Evolutionary conservation across 2,888 invertebrate genomes (phyloP).

Genomic region (Cyclophora punctaria): DNA sequence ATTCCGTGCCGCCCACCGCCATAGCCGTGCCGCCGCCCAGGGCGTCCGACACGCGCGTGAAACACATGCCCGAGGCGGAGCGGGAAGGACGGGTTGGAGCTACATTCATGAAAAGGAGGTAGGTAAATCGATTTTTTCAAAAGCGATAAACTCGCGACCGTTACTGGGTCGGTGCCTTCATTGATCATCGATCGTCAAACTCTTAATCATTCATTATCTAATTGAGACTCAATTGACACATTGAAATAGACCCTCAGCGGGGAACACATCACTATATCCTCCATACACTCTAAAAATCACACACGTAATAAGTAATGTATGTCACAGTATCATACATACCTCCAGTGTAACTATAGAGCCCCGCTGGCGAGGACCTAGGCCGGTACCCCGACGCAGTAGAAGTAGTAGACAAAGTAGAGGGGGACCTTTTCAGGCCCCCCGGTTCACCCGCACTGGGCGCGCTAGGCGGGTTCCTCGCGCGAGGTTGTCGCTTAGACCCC

Average conservation of each 20-base stretch:
- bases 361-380: constrained; percentile 85
- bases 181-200: too few species aligned
- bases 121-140: too few species aligned
- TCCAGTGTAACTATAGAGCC: constrained; percentile 84
- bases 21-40: constrained; percentile 77
- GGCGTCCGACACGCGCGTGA: constrained; percentile 76
- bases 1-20: constrained; percentile 74
- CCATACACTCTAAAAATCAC: too few species aligned
- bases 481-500: constrained; percentile 65
- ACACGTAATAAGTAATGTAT: not conserved
- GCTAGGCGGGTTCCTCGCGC: constrained; percentile 60
- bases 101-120: constrained; percentile 18
- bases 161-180: too few species aligned
- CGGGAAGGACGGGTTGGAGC: constrained; percentile 84
- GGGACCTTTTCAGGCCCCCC: constrained; percentile 51
- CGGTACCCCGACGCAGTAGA: constrained; percentile 71
- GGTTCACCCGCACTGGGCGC: constrained; percentile 44
- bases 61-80: constrained; percentile 81
- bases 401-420: constrained; percentile 62
- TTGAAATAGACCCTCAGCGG: too few species aligned
- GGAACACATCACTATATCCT: too few species aligned
- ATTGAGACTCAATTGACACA: too few species aligned
- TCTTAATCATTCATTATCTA: too few species aligned
- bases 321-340: constrained; percentile 27
- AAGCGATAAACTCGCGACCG: too few species aligned